phyloP scores from a whole-genome alignment of 2,888 invertebrate genomes.

The Alloplasta piceator region DNA sequence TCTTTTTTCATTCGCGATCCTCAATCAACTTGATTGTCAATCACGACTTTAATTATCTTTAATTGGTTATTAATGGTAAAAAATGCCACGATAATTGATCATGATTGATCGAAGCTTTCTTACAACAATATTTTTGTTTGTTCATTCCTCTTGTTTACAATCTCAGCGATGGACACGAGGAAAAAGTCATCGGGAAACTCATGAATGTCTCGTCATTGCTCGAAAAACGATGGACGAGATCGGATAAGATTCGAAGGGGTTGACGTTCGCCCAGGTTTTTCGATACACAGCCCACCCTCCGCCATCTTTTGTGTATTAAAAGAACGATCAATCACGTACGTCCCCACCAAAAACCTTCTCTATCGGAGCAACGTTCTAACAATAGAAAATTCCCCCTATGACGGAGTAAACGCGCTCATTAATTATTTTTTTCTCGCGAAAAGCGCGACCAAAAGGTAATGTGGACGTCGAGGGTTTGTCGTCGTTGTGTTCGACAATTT shows the following conservation, averaged over 20 bases:
- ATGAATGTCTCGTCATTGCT: conserved; percentile 31
- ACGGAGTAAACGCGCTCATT: conserved; percentile 56
- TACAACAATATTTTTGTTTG: not conserved
- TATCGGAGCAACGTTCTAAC: conserved; percentile 17
- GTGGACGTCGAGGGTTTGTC: no score
- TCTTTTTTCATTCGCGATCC: not conserved
- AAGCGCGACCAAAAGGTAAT: not conserved
- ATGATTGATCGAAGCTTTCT: no score
- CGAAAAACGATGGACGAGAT: conserved; percentile 17
- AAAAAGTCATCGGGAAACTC: conserved; percentile 7
- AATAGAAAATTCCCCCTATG: conserved; percentile 22
- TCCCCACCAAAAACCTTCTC: conserved; percentile 1
- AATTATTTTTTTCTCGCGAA: conserved; percentile 60
- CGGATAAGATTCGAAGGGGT: conserved; percentile 6
- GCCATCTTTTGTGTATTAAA: conserved; percentile 1
- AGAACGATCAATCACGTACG: conserved; percentile 68
- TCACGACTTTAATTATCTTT: not conserved
- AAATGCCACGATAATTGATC: no score
- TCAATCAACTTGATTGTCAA: no score
- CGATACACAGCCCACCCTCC: conserved; percentile 20
- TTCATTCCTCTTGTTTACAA: not conserved
- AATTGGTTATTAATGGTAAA: not conserved
- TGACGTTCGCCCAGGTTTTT: conserved; percentile 19
- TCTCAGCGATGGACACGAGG: not conserved
- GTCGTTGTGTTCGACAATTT: not conserved